Evolutionary conservation across 2,888 invertebrate species (phyloP).

Genomic region (Pheosia gnoma): DNA sequence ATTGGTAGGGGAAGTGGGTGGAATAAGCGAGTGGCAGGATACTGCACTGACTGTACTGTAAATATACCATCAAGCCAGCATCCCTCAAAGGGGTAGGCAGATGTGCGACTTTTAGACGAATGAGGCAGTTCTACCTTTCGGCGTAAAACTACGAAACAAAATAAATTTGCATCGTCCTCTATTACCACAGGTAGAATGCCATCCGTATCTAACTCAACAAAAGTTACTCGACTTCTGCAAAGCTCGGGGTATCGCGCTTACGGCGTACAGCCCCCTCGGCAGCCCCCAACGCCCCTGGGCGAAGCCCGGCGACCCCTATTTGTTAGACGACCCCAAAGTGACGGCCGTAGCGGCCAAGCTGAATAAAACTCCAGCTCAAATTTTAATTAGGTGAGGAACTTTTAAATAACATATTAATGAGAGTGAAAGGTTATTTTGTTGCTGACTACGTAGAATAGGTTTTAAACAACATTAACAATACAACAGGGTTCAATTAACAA

Average conservation of each 20-base stretch:
- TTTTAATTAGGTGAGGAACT: slow-evolving; percentile 79
- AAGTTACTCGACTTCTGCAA: slow-evolving; percentile 86
- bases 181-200: slow-evolving; percentile 82
- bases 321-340: slow-evolving; percentile 83
- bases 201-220: slow-evolving; percentile 84
- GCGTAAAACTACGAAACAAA: not conserved
- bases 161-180: not conserved
- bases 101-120: not conserved
- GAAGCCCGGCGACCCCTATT: slow-evolving; percentile 80
- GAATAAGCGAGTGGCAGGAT: no score
- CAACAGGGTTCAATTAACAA: not conserved
- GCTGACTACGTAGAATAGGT: not conserved
- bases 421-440: not conserved
- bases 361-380: slow-evolving; percentile 86
- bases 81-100: no score
- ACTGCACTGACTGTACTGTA: no score
- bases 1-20: no score
- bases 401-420: slow-evolving; percentile 6
- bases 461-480: not conserved
- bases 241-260: slow-evolving; percentile 84
- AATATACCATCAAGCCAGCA: no score
- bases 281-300: slow-evolving; percentile 87
- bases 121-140: not conserved
- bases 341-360: slow-evolving; percentile 84
- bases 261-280: slow-evolving; percentile 89